Percentiles rank a stretch among this genome's conserved stretches.
Evolutionary conservation across 2,113 vertebrate species (phyloP).

Genomic region (Etia nguti): DNA sequence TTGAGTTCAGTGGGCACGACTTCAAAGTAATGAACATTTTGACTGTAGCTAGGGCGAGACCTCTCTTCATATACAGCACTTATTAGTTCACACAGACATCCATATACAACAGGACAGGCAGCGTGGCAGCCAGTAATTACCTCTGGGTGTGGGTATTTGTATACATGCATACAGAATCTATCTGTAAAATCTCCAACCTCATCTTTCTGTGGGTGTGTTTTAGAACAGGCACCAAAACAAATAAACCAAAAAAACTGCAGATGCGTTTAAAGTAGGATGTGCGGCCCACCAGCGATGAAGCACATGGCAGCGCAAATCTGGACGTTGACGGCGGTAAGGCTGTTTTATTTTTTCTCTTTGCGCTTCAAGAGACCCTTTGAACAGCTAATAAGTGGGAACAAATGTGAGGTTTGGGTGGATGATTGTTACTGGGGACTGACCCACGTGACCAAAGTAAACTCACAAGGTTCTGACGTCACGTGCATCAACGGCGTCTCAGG

Average conservation of each 20-base stretch:
- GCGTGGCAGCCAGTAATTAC: slow-evolving; percentile 23
- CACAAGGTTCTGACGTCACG: background rate
- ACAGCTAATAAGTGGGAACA: background rate
- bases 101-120: background rate
- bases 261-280: background rate
- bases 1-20: background rate
- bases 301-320: background rate
- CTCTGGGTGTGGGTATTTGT: slow-evolving; percentile 37
- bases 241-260: background rate
- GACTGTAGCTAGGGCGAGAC: background rate
- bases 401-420: background rate
- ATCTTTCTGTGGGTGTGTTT: background rate
- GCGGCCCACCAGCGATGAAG: background rate
- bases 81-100: background rate
- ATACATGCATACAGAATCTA: background rate
- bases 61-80: background rate
- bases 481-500: background rate
- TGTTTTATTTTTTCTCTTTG: background rate
- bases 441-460: slow-evolving; percentile 1
- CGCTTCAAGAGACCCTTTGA: background rate
- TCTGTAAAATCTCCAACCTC: background rate
- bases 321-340: background rate
- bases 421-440: background rate
- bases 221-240: background rate
- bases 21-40: background rate